Percentiles rank a stretch among this genome's conserved stretches.
Evolutionary conservation across 2,888 invertebrate genomes (phyloP).

Genomic region (Drosophila demipolita): DNA sequence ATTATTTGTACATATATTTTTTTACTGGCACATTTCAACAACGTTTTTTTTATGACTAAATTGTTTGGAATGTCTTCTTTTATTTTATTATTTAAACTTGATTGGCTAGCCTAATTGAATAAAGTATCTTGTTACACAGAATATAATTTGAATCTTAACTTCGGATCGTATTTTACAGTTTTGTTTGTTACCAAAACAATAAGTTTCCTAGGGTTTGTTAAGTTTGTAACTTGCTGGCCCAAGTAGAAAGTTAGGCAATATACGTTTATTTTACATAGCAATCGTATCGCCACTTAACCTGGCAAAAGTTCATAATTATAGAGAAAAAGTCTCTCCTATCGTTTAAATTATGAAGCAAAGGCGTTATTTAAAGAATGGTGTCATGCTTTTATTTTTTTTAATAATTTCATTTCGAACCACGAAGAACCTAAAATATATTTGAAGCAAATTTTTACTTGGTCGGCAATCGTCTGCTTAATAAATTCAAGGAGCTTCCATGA

Average conservation of each 20-base stretch:
- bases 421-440: not conserved
- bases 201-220: not conserved
- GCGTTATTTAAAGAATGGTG: not conserved
- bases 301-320: not conserved
- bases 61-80: conserved; percentile 2
- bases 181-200: not conserved
- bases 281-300: not conserved
- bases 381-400: not conserved
- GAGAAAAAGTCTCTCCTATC: not conserved
- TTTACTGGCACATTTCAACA: conserved; percentile 14
- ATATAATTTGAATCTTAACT: conserved; percentile 12
- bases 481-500: conserved; percentile 35
- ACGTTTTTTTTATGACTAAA: conserved; percentile 28
- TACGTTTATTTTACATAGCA: not conserved
- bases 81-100: conserved; percentile 13
- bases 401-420: not conserved
- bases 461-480: conserved; percentile 21
- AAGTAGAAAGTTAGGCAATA: not conserved
- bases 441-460: conserved; percentile 8
- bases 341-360: not conserved
- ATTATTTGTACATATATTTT: conserved; percentile 21
- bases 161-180: conserved; percentile 2
- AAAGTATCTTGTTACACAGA: conserved; percentile 11
- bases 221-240: not conserved
- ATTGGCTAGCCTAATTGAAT: conserved; percentile 38